Evolutionary conservation across 2,888 invertebrate genomes (phyloP), one percentile per base, ranked within the genome.

Genomic region (Polylopha cassiicola): DNA sequence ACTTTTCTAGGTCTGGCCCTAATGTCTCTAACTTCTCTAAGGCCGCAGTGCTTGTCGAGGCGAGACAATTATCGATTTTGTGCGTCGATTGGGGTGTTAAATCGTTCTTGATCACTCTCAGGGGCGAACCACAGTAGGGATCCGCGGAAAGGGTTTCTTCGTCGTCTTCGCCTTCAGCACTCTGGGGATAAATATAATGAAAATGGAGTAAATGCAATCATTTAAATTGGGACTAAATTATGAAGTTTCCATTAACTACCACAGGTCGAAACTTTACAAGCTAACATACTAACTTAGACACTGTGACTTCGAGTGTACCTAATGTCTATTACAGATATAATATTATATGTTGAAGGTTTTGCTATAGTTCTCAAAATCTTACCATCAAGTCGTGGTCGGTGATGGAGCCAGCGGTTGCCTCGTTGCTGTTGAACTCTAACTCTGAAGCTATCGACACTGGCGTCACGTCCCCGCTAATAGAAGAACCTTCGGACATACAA

Each of bases 381-480:
- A 89, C 87, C 62, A 87, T 74, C 18, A 89, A 73, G 50, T 89
- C 89, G 46, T 86, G 88, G 53, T 89, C 89, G 3, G 87, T 87
- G 52, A 82, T 82, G 27, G 90, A 91, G 44, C 90, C 90, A 59
- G 90, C 89, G 36, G 90, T 91, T 38, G 90, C 90, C 64, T 90
- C 89, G 60, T 87, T 89, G 68, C 90, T 90, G 68, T 90, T 90
- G 53, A 90, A 88, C 51, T 89, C 89, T 42, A 86, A 74, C 68
- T 91, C 91, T 15, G 87, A 88, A 49, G 88, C 86, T 42, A 86
- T 79, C 43, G 91, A 91, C 51, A 90, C 90, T 48, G 92, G 92
- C 10, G 92, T 92, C 47, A 89, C 80, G 58, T 90, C 89, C 17
- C 90, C 90, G 66, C 89, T 90, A 84, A 82, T 76, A 78, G 80